A percentile compares a stretch with the other conserved stretches of the same genome.
Evolutionary conservation across 2,888 invertebrate species (phyloP).

Genomic region (Hypomecis punctinalis): DNA sequence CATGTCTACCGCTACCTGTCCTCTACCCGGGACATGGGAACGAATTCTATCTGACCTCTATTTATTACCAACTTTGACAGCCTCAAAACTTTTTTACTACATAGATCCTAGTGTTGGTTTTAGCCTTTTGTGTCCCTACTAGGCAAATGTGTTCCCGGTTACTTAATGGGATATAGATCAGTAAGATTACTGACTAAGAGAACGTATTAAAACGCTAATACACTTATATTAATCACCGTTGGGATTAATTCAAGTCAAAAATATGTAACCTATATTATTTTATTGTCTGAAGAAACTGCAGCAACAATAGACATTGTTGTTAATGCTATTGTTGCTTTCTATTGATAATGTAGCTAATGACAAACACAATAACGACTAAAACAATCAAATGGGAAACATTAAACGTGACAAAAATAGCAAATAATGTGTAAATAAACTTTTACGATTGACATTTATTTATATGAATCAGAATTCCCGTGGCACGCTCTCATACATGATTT

Average conservation of each 20-base stretch:
- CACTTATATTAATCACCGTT: too few species aligned
- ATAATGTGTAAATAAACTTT: constrained; percentile 2
- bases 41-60: constrained; percentile 62
- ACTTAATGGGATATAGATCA: not conserved
- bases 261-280: constrained; percentile 8
- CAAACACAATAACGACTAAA: constrained; percentile 6
- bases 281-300: constrained; percentile 25
- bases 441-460: not conserved
- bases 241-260: not conserved
- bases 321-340: constrained; percentile 11
- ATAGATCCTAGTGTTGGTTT: too few species aligned
- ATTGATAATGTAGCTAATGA: not conserved
- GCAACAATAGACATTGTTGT: constrained; percentile 24
- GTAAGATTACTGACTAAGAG: too few species aligned
- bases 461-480: not conserved
- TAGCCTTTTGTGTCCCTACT: too few species aligned
- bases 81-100: not conserved
- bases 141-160: too few species aligned
- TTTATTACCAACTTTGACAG: not conserved
- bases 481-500: constrained; percentile 6
- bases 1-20: constrained; percentile 61
- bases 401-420: not conserved
- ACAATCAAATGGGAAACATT: not conserved
- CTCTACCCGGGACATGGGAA: constrained; percentile 54
- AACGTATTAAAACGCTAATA: too few species aligned